These are phyloP conservation scores for Agriotes lineatus DNA, from an alignment of 2,888 invertebrate genomes.

Conservation along the genomic window DNA sequence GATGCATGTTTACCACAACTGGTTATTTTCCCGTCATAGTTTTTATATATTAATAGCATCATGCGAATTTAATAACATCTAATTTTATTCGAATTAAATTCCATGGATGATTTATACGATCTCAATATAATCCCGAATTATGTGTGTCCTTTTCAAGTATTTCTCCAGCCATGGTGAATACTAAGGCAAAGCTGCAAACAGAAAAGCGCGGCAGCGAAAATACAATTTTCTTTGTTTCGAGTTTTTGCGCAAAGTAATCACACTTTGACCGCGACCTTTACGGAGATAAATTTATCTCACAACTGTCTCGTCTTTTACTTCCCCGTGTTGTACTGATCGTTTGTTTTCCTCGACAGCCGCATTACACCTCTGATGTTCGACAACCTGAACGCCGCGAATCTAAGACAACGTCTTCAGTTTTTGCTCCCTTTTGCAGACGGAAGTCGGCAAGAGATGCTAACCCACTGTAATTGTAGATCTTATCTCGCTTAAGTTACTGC, in stretches of 20 bases:
- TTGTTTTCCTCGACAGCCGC: constrained; percentile 28
- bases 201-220: background rate
- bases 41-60: no score
- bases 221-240: constrained; percentile 32
- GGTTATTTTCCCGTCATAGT: no score
- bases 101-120: no score
- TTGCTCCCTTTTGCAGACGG: background rate
- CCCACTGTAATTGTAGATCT: background rate
- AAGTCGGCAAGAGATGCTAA: background rate
- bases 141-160: background rate
- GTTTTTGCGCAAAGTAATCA: constrained; percentile 30
- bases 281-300: constrained; percentile 32
- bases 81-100: no score
- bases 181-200: background rate
- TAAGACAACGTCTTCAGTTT: constrained; percentile 6
- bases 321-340: constrained; percentile 26
- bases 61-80: no score
- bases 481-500: no score
- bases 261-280: constrained; percentile 31
- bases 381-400: constrained; percentile 16
- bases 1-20: no score
- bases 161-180: background rate
- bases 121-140: no score
- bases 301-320: constrained; percentile 26
- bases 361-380: constrained; percentile 21